Evolutionary conservation across 2,888 invertebrate species (phyloP), one percentile per base, ranked within the genome.

Genomic region (Rutpela maculata): DNA sequence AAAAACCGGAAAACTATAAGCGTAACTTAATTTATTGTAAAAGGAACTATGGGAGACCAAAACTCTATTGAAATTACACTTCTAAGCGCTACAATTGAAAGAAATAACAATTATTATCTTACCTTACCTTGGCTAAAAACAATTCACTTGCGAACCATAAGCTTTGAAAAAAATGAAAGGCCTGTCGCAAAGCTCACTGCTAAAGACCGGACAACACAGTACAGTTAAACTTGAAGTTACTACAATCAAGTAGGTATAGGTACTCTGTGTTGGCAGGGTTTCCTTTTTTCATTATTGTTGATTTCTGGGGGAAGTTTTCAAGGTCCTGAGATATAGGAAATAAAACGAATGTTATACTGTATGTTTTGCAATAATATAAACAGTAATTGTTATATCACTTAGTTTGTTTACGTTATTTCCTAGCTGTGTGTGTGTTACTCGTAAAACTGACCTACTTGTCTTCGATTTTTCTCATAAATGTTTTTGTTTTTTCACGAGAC

Each of bases 231-330:
- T 59, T 22, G 19, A 59, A 59, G 7, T 4, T 12, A 50, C 50
- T 50, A 0, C 15, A 15, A 43, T 12, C 43, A 15, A 9, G 43
- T 43, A 12, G 43, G 43, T 43, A 19, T 62, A n/a, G 35, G 35
- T 62, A 55, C 19, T 17, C 57, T 9, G 0, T 38, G 12, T 22
- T 63, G 72, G 63, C 17, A 72, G 55, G 72, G 72, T 63, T 62
- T 12, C 18, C 55, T 22, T 70, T 60, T 70, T 70, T n/a, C 43
- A 19, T 60, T 43, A 12, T 15, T 10, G 88, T 86, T 4, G 78
- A 67, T 77, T 77, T 79, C 59, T 76, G 62, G 87, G 31, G 86
- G 86, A 17, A 81, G 79, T 88, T 87, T 4, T 85, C 83, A 59
- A 86, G 86, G 78, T 78, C 76, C 66, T 81, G 82, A 82, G 65